Evolutionary conservation across 2,797 vertebrate genomes (phyloP).

Genomic region (Uromys caudimaculatus): DNA sequence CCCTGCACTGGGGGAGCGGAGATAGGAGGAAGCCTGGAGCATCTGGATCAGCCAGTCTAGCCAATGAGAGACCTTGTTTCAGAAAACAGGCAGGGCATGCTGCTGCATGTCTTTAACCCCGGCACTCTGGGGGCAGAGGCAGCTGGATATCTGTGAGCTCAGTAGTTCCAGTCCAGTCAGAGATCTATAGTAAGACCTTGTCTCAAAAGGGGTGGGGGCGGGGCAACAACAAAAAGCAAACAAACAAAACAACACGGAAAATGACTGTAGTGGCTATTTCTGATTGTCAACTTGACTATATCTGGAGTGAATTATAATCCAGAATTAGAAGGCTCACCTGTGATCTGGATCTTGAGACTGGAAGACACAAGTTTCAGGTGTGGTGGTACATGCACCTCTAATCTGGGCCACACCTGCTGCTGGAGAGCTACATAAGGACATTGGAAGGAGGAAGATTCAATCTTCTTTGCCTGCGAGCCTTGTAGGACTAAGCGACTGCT

Average conservation of each 20-base stretch:
- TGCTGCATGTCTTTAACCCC: not conserved
- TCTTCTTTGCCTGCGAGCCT: no score
- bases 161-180: not conserved
- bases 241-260: not conserved
- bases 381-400: no score
- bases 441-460: no score
- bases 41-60: not conserved
- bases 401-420: no score
- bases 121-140: not conserved
- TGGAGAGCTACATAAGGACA: no score
- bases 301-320: no score
- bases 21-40: not conserved
- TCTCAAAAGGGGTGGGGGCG: not conserved
- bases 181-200: not conserved
- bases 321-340: no score
- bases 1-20: not conserved
- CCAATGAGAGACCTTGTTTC: not conserved
- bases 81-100: not conserved
- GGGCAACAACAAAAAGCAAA: not conserved
- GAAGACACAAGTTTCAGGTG: no score
- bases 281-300: no score
- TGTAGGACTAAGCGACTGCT: no score
- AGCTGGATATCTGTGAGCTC: not conserved
- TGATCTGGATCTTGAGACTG: no score
- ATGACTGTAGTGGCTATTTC: no score